Evolutionary conservation across 2,888 invertebrate genomes (phyloP).

Genomic region (Cyrtodaria siliqua): DNA sequence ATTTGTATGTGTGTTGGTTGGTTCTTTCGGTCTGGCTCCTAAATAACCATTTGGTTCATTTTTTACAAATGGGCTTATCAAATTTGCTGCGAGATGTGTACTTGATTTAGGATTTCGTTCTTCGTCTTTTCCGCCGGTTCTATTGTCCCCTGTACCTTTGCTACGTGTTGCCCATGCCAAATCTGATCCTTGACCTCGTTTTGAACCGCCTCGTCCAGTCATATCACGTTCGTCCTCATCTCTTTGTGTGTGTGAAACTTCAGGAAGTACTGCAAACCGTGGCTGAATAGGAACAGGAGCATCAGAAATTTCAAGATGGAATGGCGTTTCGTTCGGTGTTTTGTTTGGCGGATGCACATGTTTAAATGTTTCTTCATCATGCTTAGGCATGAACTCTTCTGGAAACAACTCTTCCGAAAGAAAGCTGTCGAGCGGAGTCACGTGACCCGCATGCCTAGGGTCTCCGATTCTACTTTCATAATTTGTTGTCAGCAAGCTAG

Average conservation of each 20-base stretch:
- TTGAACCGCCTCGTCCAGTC: conserved; percentile 5
- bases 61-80: neutral
- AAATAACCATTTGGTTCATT: neutral
- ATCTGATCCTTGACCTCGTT: conserved; percentile 43
- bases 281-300: neutral
- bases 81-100: neutral
- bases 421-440: conserved; percentile 32
- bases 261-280: conserved; percentile 9
- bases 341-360: neutral
- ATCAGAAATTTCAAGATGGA: neutral
- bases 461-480: too few relatives aligned
- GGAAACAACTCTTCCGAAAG: conserved; percentile 45
- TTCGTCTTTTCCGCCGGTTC: conserved; percentile 2
- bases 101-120: neutral
- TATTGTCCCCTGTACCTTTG: conserved; percentile 25
- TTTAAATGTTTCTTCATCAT: neutral
- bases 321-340: neutral
- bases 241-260: neutral
- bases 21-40: neutral
- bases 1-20: conserved; percentile 6
- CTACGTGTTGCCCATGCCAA: conserved; percentile 53
- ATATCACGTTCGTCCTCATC: neutral
- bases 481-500: too few relatives aligned
- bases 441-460: neutral
- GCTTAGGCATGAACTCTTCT: conserved; percentile 19